These are phyloP conservation scores for Erythrolamprus reginae DNA, from an alignment of 2,113 vertebrate genomes.

Conservation along the genomic window DNA sequence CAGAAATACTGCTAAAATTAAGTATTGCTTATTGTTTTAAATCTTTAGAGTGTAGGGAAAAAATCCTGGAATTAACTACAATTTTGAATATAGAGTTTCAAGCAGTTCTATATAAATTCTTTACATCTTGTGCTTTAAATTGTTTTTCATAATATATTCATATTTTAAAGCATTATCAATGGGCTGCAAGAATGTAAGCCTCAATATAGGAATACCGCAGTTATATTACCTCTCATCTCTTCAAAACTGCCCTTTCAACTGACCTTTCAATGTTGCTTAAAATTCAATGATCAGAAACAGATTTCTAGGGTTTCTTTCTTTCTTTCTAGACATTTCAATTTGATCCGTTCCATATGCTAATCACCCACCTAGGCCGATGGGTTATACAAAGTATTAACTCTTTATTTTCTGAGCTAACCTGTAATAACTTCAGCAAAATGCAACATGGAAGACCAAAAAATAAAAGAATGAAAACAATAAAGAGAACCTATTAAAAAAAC, in stretches of 20 bases:
- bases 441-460: not conserved
- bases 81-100: not conserved
- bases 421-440: not conserved
- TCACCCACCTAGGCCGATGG: slow-evolving; percentile 19
- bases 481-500: slow-evolving; percentile 18
- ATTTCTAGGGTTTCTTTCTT: slow-evolving; percentile 30
- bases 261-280: not conserved
- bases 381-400: not conserved
- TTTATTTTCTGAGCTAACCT: slow-evolving; percentile 11
- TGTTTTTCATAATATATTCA: not conserved
- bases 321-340: slow-evolving; percentile 12
- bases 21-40: not conserved
- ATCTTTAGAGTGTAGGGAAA: not conserved
- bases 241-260: slow-evolving; percentile 9
- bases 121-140: not conserved
- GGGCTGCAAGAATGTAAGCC: not conserved
- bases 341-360: slow-evolving; percentile 26
- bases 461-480: not conserved
- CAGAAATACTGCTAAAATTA: not conserved
- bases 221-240: not conserved
- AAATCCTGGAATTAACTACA: not conserved
- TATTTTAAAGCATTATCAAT: not conserved
- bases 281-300: slow-evolving; percentile 28
- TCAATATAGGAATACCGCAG: not conserved
- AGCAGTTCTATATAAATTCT: not conserved